A percentile compares a stretch with the other conserved stretches of the same genome.
Conservation (phyloP, 2,888 invertebrate genomes). For the Tanytarsus gracilentus region DNA sequence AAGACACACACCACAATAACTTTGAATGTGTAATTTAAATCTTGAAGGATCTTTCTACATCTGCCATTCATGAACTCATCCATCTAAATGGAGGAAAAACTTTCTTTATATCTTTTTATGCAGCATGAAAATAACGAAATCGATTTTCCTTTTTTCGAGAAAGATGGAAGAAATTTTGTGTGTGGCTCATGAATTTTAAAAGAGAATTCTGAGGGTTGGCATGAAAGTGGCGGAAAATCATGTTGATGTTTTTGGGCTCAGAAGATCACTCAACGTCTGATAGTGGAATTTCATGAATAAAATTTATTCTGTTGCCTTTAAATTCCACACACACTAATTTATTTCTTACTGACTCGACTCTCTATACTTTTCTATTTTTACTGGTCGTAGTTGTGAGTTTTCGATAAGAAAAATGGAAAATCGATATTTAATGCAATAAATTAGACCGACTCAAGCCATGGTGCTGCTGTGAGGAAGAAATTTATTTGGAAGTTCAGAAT, state of each 20-base stretch:
- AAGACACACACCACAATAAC: constrained; percentile 10
- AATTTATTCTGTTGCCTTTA: not conserved
- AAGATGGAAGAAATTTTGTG: not conserved
- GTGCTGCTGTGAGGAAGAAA: not conserved
- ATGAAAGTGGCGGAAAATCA: constrained; percentile 12
- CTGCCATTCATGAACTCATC: not conserved
- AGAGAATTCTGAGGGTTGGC: not conserved
- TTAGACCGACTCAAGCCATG: constrained; percentile 3
- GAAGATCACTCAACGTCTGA: constrained; percentile 27
- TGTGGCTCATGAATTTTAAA: constrained; percentile 23
- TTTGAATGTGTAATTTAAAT: constrained; percentile 26
- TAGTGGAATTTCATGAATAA: not conserved
- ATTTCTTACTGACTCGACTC: too few species aligned
- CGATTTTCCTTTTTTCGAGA: constrained; percentile 1
- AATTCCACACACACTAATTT: not conserved
- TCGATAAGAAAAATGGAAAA: constrained; percentile 1
- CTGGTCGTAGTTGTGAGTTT: too few species aligned
- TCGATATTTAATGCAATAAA: constrained; percentile 24
- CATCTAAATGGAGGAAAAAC: not conserved
- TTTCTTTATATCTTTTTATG: not conserved
- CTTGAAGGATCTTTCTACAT: not conserved
- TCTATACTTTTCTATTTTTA: too few species aligned
- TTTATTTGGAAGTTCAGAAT: constrained; percentile 1
- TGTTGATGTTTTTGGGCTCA: constrained; percentile 24
- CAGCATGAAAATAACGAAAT: not conserved